Conservation (phyloP, 2,113 vertebrate species). For the Progne subis region DNA sequence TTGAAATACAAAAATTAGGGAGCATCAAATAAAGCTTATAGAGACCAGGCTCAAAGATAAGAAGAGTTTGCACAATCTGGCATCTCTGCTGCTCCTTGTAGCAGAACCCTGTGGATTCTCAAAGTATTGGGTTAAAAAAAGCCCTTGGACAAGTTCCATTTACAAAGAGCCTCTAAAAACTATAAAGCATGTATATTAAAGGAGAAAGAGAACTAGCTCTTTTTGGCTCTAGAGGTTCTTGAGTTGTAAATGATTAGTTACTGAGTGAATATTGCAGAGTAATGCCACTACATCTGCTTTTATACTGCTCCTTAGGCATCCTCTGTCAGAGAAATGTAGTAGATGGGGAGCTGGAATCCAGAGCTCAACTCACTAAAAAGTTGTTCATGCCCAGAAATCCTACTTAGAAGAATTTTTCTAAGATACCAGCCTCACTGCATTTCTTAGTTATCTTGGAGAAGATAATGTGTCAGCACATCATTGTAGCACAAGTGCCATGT, state of each 20-base stretch:
- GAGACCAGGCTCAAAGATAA: not conserved
- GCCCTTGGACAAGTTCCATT: fast-evolving
- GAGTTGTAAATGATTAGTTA: not conserved
- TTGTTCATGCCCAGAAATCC: not conserved
- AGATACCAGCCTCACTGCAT: not conserved
- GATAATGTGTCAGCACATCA: not conserved
- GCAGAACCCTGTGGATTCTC: fast-evolving
- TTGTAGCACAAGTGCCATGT: not conserved
- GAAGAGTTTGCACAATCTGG: not conserved
- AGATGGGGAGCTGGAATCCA: not conserved
- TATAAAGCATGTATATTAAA: not conserved
- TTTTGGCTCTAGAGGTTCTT: not conserved
- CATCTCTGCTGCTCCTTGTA: not conserved
- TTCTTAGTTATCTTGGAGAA: not conserved
- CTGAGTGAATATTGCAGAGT: not conserved
- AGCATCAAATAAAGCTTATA: not conserved
- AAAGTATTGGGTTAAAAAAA: not conserved
- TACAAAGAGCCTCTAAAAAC: not conserved
- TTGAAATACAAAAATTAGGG: not conserved
- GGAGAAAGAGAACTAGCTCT: not conserved
- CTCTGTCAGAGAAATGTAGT: not conserved
- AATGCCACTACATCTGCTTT: not conserved
- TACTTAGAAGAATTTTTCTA: not conserved
- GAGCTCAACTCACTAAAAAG: not conserved
- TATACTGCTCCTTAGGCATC: not conserved